These are phyloP conservation scores for Palaemon carinicauda DNA, from an alignment of 1,140 invertebrate species.

Conservation along the genomic window DNA sequence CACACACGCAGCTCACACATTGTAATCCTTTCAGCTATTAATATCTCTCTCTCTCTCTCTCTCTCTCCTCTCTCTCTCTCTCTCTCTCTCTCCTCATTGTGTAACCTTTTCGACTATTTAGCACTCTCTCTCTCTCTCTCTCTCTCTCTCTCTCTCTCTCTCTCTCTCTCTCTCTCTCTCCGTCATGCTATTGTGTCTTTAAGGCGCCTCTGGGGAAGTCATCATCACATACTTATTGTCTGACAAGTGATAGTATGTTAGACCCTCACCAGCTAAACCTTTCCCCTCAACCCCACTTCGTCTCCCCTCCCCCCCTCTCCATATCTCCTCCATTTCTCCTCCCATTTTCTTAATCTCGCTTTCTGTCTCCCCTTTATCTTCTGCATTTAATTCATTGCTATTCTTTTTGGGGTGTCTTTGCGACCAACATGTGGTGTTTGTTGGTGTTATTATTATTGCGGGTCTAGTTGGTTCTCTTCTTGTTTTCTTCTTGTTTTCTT, in stretches of 20 bases:
- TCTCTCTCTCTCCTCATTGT: background rate
- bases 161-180: background rate
- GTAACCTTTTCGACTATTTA: background rate
- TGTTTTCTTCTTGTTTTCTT: too few species aligned
- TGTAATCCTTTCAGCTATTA: too few species aligned
- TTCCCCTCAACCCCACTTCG: background rate
- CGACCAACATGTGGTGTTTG: too few species aligned
- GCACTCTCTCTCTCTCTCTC: background rate
- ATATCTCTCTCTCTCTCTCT: background rate
- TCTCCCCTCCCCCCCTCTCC: background rate
- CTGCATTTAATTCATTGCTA: too few species aligned
- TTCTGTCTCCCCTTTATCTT: background rate
- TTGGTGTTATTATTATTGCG: too few species aligned
- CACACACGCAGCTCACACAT: too few species aligned
- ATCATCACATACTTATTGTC: background rate
- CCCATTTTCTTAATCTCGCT: background rate
- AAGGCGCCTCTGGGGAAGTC: background rate
- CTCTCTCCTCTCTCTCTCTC: constrained; percentile 3
- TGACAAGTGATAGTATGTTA: background rate
- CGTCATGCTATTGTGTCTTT: background rate
- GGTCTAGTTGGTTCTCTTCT: too few species aligned
- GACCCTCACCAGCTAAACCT: background rate
- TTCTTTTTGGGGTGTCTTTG: too few species aligned
- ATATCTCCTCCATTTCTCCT: background rate
- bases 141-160: constrained; percentile 6